A percentile compares a stretch with the other conserved stretches of the same genome.
Evolutionary conservation across 2,113 vertebrate species (phyloP).

Genomic region (Numida meleagris): DNA sequence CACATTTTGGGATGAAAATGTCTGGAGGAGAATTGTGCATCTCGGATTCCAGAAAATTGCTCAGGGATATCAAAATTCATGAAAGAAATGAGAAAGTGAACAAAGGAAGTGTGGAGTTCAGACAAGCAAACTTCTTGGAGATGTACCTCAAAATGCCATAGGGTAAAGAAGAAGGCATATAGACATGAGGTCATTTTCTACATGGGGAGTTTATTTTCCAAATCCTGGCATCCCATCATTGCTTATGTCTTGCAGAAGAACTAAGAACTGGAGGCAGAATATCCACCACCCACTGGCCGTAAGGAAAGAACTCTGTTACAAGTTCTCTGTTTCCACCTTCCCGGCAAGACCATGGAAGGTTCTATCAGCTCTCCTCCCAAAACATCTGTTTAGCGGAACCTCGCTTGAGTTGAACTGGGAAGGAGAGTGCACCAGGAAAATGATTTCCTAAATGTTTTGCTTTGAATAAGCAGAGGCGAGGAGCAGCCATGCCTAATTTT

Average conservation of each 20-base stretch:
- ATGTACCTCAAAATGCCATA: neutral
- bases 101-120: neutral
- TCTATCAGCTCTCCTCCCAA: neutral
- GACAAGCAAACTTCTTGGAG: neutral
- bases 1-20: neutral
- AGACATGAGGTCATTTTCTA: neutral
- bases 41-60: neutral
- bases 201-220: neutral
- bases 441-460: neutral
- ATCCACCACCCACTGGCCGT: neutral
- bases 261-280: neutral
- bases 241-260: neutral
- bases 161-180: neutral
- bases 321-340: neutral
- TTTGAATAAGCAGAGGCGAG: neutral
- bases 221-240: neutral
- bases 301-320: neutral
- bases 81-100: accelerated
- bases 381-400: neutral
- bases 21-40: neutral
- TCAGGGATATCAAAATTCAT: neutral
- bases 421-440: neutral
- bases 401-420: neutral
- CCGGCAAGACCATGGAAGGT: neutral
- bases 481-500: neutral